Evolutionary conservation across 23 tunicate species (phyloP), one percentile per base, ranked within the genome.

Genomic region (Corella eumyota): DNA sequence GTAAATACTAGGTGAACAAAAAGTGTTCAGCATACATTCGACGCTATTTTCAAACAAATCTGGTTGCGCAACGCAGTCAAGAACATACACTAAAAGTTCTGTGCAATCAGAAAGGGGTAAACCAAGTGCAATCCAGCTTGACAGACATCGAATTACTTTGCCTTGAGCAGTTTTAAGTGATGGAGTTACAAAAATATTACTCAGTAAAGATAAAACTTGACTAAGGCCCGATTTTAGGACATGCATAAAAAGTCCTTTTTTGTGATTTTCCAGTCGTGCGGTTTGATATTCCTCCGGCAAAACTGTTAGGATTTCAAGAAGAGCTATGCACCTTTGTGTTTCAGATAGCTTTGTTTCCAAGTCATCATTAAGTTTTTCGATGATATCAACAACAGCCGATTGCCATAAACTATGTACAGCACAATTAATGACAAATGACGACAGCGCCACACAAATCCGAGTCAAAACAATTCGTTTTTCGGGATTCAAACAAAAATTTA

Each of bases 221-320:
- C 65, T 45, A 5, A 61, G 22, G 0, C 70, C 80, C 15, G 37
- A 15, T 9, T 33, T 61, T 9, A 92, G 54, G 50, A 70, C 17
- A 51, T 81, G 68, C 53, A 63, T 70, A 2, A 83, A 30, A 7
- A 62, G 22, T 13, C 93, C 68, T 55, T 61, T 76, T 1, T 66
- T 71, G 47, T 83, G 61, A 30, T 71, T 70, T 22, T 92, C 93
- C 32, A 71, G 38, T 32, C 53, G 61, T 27, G 61, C 36, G 9
- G 80, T 76, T 22, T 76, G 98, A 72, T 47, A 73, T 72, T 92
- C 98, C 66, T 92, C 98, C 19, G 98, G 77, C 11, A 76, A n/a
- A 0, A 92, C 78, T 20, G 86, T 83, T 15, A 92, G 73, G 6
- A 92, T 77, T 71, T 92, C 87, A 13, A 92, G 58, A 6, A 92